phyloP scores from a whole-genome alignment of 1,140 invertebrate species.

The Pectinophora gossypiella region DNA sequence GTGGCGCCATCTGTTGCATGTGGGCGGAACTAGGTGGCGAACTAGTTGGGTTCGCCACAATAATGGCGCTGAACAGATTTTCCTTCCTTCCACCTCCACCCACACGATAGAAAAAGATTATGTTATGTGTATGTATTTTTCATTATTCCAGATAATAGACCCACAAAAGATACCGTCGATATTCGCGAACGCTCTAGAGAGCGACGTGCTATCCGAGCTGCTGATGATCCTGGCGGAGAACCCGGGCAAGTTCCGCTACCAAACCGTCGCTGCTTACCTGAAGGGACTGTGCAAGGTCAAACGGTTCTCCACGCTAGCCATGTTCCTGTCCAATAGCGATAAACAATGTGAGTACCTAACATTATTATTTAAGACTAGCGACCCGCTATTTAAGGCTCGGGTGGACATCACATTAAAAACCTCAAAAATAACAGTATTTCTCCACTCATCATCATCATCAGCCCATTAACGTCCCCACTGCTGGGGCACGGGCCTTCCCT shows the following conservation, averaged over 20 bases:
- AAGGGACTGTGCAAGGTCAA: constrained; percentile 33
- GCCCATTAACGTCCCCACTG: too few species aligned
- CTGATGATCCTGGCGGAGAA: constrained; percentile 53
- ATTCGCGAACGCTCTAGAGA: constrained; percentile 79
- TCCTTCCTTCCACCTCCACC: too few species aligned
- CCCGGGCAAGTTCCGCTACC: constrained; percentile 41
- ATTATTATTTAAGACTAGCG: background rate
- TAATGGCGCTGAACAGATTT: too few species aligned
- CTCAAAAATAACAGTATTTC: too few species aligned
- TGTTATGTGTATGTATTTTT: too few species aligned
- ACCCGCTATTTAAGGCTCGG: background rate
- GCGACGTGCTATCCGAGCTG: constrained; percentile 76
- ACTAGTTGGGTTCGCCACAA: too few species aligned
- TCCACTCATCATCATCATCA: too few species aligned
- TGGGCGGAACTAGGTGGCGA: too few species aligned
- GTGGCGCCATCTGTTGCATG: too few species aligned
- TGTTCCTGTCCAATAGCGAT: constrained; percentile 47
- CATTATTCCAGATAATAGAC: constrained; percentile 71
- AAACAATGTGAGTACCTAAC: constrained; percentile 42
- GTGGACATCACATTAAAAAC: too few species aligned
- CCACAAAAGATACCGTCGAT: constrained; percentile 71
- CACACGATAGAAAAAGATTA: too few species aligned
- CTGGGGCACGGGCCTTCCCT: too few species aligned
- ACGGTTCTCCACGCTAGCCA: constrained; percentile 48
- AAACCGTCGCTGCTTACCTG: constrained; percentile 33